A percentile compares a stretch with the other conserved stretches of the same genome.
phyloP scores from a whole-genome alignment of 2,797 vertebrate genomes.

The Sebastes matsubarae region DNA sequence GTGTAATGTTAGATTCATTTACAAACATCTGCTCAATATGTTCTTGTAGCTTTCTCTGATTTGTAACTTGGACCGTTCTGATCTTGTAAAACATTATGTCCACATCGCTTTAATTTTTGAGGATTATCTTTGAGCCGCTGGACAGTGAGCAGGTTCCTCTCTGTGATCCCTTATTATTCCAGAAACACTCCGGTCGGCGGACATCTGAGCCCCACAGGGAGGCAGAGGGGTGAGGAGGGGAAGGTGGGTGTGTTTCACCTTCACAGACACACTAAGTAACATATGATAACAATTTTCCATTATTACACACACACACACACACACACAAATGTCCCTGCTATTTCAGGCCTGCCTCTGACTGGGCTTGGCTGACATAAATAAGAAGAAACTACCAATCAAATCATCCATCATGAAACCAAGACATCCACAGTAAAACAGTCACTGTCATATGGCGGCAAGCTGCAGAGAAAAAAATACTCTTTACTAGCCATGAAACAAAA shows the following conservation, averaged over 20 bases:
- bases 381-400: slow-evolving; percentile 42
- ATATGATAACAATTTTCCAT: slow-evolving; percentile 70
- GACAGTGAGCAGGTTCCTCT: slow-evolving; percentile 40
- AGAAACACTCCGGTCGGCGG: slow-evolving; percentile 18
- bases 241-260: slow-evolving; percentile 46
- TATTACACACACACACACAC: slow-evolving; percentile 29
- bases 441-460: slow-evolving; percentile 43
- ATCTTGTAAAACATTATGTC: slow-evolving; percentile 16
- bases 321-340: slow-evolving; percentile 1
- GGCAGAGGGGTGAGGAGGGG: neutral
- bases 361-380: slow-evolving; percentile 7
- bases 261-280: slow-evolving; percentile 51
- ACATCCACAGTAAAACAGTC: slow-evolving; percentile 18
- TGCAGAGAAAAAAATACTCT: slow-evolving; percentile 20
- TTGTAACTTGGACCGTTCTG: neutral
- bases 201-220: slow-evolving; percentile 31
- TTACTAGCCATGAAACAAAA: slow-evolving; percentile 20
- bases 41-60: neutral
- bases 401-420: slow-evolving; percentile 14
- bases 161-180: slow-evolving; percentile 37
- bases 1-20: slow-evolving; percentile 13
- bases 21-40: slow-evolving; percentile 26
- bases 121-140: slow-evolving; percentile 23
- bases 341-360: slow-evolving; percentile 22
- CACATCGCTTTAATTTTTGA: slow-evolving; percentile 15